Percentiles rank a stretch among this genome's conserved stretches.
phyloP scores from a whole-genome alignment of 35 echinoderm and acorn worm genomes.

The Diadema setosum region DNA sequence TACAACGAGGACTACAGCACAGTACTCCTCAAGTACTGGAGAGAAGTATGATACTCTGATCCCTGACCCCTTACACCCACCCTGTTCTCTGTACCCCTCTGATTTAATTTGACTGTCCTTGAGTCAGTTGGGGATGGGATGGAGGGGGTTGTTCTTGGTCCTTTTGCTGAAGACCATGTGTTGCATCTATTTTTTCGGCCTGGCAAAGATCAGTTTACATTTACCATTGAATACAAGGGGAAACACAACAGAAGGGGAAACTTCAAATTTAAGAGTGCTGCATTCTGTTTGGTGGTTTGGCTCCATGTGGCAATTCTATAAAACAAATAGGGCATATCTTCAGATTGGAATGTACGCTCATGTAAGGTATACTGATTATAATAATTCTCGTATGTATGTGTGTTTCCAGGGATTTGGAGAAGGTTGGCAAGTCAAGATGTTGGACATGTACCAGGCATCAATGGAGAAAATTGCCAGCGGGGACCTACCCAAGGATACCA shows the following conservation, averaged over 20 bases:
- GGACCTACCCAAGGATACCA: not conserved
- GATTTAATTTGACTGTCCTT: not conserved
- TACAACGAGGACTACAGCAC: conserved; percentile 92
- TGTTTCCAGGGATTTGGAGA: conserved; percentile 18
- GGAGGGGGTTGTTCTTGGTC: not conserved
- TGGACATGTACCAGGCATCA: not conserved
- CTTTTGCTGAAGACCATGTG: not conserved
- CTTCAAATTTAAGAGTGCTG: too few relatives aligned
- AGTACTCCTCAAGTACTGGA: conserved; percentile 75
- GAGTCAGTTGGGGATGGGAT: not conserved
- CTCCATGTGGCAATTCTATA: too few relatives aligned
- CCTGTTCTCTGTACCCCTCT: not conserved
- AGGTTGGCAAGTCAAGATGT: conserved; percentile 34
- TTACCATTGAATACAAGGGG: too few relatives aligned
- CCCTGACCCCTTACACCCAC: not conserved
- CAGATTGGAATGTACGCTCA: too few relatives aligned
- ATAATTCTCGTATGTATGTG: too few relatives aligned
- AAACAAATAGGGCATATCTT: too few relatives aligned
- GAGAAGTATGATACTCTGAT: conserved; percentile 24
- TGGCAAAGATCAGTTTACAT: too few relatives aligned
- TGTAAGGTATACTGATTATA: too few relatives aligned
- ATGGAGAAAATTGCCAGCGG: conserved; percentile 1
- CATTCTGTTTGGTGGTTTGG: too few relatives aligned
- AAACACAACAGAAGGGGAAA: too few relatives aligned
- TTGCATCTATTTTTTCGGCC: too few relatives aligned